phyloP scores from a whole-genome alignment of 2,888 invertebrate genomes.

The Pedicia rivosa region DNA sequence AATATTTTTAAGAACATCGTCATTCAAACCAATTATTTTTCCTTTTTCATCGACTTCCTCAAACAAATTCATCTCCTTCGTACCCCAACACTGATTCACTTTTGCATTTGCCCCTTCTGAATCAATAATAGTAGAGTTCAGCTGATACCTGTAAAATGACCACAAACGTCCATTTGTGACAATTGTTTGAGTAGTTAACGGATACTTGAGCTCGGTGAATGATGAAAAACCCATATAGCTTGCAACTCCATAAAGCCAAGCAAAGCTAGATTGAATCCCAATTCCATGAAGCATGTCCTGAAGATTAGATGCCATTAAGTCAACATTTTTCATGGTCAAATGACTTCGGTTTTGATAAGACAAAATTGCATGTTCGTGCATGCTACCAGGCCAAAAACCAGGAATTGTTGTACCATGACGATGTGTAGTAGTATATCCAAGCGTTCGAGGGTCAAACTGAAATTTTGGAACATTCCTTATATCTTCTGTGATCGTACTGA shows the following conservation, averaged over 20 bases:
- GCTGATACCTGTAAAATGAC: slow-evolving; percentile 79
- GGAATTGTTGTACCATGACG: slow-evolving; percentile 59
- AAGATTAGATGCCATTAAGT: slow-evolving; percentile 36
- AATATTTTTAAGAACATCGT: slow-evolving; percentile 54
- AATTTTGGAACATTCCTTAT: slow-evolving; percentile 39
- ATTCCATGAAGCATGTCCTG: slow-evolving; percentile 52
- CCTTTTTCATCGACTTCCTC: slow-evolving; percentile 56
- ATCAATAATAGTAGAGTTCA: slow-evolving; percentile 68
- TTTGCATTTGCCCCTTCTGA: slow-evolving; percentile 45
- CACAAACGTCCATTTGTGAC: slow-evolving; percentile 77
- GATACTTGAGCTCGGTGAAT: slow-evolving; percentile 80
- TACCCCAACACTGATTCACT: slow-evolving; percentile 69
- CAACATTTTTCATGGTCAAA: slow-evolving; percentile 31
- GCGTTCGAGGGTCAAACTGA: slow-evolving; percentile 40
- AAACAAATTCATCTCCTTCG: slow-evolving; percentile 53
- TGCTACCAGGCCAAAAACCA: slow-evolving; percentile 74
- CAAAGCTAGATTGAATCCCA: slow-evolving; percentile 64
- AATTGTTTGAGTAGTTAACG: slow-evolving; percentile 73
- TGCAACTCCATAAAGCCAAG: slow-evolving; percentile 65
- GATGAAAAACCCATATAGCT: slow-evolving; percentile 79
- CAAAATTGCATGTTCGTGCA: slow-evolving; percentile 57
- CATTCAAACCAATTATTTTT: slow-evolving; percentile 62
- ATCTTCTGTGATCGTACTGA: slow-evolving; percentile 36
- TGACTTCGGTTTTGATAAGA: slow-evolving; percentile 55
- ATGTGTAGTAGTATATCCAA: slow-evolving; percentile 39